Evolutionary conservation across 2,797 vertebrate species (phyloP).

Genomic region (Sorex maritimensis): DNA sequence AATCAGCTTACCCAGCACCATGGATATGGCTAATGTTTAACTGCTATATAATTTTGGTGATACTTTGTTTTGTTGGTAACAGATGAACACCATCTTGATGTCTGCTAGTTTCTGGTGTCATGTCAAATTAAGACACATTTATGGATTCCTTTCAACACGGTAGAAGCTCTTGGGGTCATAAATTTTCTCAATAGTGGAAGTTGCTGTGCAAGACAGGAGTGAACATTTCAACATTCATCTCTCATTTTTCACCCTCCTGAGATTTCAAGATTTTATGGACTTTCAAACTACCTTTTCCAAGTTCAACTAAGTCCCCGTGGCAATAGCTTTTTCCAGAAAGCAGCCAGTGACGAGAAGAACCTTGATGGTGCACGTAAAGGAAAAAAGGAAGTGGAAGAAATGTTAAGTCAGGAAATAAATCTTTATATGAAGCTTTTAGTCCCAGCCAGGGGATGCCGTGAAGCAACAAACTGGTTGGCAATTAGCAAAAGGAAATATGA

Average conservation of each 20-base stretch:
- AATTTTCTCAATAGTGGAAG: slow-evolving; percentile 77
- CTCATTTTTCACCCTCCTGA: slow-evolving; percentile 49
- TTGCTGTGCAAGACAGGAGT: slow-evolving; percentile 71
- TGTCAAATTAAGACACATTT: slow-evolving; percentile 81
- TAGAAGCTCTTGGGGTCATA: slow-evolving; percentile 69
- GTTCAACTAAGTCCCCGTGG: slow-evolving; percentile 59
- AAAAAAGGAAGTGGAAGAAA: not conserved
- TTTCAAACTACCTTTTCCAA: slow-evolving; percentile 67
- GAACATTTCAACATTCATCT: slow-evolving; percentile 75
- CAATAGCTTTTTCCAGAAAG: slow-evolving; percentile 46
- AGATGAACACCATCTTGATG: slow-evolving; percentile 69
- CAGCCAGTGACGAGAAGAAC: slow-evolving; percentile 52
- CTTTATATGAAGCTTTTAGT: slow-evolving; percentile 51
- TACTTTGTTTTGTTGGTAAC: slow-evolving; percentile 62
- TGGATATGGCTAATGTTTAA: slow-evolving; percentile 46
- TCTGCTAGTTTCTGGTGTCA: slow-evolving; percentile 65
- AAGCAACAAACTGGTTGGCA: slow-evolving; percentile 70
- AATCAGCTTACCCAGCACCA: slow-evolving; percentile 14
- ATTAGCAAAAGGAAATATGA: slow-evolving; percentile 73
- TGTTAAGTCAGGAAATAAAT: slow-evolving; percentile 43
- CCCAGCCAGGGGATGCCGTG: not conserved
- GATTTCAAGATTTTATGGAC: slow-evolving; percentile 64
- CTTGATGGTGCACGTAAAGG: slow-evolving; percentile 41
- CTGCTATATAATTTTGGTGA: slow-evolving; percentile 19
- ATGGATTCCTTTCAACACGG: slow-evolving; percentile 81